A percentile compares a stretch with the other conserved stretches of the same genome.
Evolutionary conservation across 2,113 vertebrate genomes (phyloP).

Genomic region (Mus musculus): GRCm39 chr19:5282001-5282500

Average conservation of each 20-base stretch:
- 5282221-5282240: background rate
- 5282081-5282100: background rate
- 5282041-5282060: conserved; percentile 42
- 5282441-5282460: conserved; percentile 14
- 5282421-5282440: background rate
- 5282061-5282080: conserved; percentile 24
- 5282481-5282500: background rate
- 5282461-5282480: background rate
- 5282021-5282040: background rate
- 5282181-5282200: background rate
- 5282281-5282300: background rate
- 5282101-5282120: background rate
- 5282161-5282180: background rate
- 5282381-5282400: background rate
- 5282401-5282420: background rate
- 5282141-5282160: background rate
- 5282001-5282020: conserved; percentile 16
- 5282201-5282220: background rate
- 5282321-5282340: background rate
- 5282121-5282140: background rate
- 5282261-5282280: background rate
- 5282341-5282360: conserved; percentile 35
- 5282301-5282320: conserved; percentile 23
- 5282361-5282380: background rate
- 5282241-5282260: background rate